A percentile compares a stretch with the other conserved stretches of the same genome.
Conservation (phyloP, 2,113 vertebrate genomes). For the Microtus richardsoni region DNA sequence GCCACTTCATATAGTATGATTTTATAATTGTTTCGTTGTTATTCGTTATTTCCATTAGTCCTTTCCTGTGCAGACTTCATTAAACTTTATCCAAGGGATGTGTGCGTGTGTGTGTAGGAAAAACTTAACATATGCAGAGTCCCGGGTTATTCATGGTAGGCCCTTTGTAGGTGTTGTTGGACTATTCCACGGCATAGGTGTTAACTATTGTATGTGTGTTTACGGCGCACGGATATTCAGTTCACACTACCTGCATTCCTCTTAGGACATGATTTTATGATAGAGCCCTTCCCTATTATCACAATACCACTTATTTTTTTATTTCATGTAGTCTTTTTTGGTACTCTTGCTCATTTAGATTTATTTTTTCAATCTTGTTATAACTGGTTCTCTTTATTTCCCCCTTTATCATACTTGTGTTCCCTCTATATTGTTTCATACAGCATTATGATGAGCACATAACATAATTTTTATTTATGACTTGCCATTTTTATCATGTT, state of each 20-base stretch:
- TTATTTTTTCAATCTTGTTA: neutral
- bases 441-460: neutral
- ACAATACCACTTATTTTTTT: neutral
- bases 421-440: neutral
- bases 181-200: neutral
- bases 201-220: neutral
- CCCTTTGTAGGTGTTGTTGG: neutral
- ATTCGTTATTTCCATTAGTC: neutral
- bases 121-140: neutral
- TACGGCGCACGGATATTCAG: neutral
- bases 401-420: neutral
- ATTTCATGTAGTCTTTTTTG: constrained; percentile 19
- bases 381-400: neutral
- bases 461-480: constrained; percentile 13
- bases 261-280: neutral
- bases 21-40: neutral
- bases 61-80: neutral
- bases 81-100: neutral
- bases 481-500: constrained; percentile 9
- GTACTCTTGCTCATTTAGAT: constrained; percentile 14
- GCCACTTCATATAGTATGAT: neutral
- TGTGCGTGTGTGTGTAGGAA: neutral
- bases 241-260: neutral
- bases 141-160: neutral
- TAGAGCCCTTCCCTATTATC: neutral